Conservation (phyloP, 2,113 vertebrate genomes). For the Oreotrochilus melanogaster region DNA sequence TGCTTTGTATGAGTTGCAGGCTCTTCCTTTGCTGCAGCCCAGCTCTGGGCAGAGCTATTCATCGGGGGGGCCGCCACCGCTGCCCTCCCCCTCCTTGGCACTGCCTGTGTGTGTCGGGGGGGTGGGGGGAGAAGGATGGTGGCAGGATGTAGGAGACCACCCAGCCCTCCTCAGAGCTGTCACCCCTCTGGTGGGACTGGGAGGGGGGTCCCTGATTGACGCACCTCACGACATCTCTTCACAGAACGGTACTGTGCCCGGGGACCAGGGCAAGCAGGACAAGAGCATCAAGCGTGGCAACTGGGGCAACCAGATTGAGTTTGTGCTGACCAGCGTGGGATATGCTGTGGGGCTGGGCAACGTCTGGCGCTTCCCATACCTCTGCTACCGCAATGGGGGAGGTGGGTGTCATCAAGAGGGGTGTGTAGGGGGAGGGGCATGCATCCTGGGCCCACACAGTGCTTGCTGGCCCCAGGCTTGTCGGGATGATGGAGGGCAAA, state of each 20-base stretch:
- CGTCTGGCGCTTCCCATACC: constrained; percentile 98
- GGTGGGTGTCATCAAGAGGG: constrained; percentile 71
- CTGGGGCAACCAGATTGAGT: constrained; percentile 99
- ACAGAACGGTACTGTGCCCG: constrained; percentile 97
- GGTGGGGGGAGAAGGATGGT: neutral
- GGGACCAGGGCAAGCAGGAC: constrained; percentile 90
- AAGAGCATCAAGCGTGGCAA: constrained; percentile 94
- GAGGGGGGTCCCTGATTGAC: neutral
- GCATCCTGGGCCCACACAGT: too few species aligned
- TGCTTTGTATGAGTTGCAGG: constrained; percentile 78
- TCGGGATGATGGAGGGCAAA: neutral
- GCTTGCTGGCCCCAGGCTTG: neutral
- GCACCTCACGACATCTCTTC: constrained; percentile 37
- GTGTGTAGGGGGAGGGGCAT: neutral
- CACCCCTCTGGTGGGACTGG: neutral
- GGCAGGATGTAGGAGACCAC: neutral
- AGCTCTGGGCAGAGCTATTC: constrained; percentile 62
- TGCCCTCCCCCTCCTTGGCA: constrained; percentile 49
- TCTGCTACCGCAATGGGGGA: constrained; percentile 99
- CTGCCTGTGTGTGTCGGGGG: neutral
- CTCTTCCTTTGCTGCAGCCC: constrained; percentile 68
- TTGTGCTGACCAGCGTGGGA: constrained; percentile 97
- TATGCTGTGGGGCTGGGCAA: constrained; percentile 98
- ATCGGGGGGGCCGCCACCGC: neutral
- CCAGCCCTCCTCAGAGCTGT: fast-evolving